Conservation (phyloP, 2,113 vertebrate species). For the Microcebus griseorufus region DNA sequence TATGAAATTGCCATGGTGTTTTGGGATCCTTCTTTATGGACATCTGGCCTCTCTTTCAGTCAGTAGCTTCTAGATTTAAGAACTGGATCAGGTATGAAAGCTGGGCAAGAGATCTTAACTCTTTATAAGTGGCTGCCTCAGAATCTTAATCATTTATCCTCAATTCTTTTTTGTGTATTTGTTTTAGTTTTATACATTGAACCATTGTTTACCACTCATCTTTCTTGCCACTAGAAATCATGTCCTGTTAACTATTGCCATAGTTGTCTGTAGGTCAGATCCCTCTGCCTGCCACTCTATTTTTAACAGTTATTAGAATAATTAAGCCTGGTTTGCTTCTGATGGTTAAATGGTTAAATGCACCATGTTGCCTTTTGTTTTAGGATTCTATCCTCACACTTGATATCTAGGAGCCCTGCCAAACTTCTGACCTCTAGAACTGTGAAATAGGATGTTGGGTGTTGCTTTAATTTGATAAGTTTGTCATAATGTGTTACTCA, state of each 20-base stretch:
- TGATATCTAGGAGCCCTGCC: neutral
- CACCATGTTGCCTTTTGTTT: neutral
- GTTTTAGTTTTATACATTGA: neutral
- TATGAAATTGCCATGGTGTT: neutral
- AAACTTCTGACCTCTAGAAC: neutral
- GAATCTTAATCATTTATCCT: neutral
- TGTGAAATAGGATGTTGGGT: neutral
- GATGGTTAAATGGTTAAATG: neutral
- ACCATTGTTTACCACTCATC: neutral
- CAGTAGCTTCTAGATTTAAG: neutral
- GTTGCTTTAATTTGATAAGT: neutral
- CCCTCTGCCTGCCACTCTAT: neutral
- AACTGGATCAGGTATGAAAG: neutral
- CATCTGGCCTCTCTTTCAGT: neutral
- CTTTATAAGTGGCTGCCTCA: neutral
- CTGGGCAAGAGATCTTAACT: neutral
- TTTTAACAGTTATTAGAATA: neutral
- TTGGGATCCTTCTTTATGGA: neutral
- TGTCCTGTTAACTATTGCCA: neutral
- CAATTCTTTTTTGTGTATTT: neutral
- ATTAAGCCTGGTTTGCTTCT: neutral
- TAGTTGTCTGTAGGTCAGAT: neutral
- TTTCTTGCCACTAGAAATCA: neutral
- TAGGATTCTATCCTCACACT: neutral
- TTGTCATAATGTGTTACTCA: neutral